Base-by-base conservation (phyloP, 1,140 invertebrate species). In the Aphaenogaster rudis region DNA sequence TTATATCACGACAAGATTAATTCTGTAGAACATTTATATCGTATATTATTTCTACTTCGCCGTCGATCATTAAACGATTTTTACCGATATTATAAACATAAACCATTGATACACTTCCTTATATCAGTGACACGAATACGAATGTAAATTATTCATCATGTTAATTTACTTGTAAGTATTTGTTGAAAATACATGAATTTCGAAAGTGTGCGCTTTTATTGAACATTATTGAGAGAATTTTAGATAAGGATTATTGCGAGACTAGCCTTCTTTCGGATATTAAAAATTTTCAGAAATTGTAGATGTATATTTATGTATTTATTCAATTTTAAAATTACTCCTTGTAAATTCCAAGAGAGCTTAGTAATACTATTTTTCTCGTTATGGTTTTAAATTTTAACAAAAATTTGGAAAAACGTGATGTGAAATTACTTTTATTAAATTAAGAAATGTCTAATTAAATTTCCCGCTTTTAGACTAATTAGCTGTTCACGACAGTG, bases 151-250 rank as follows among this genome's bases (percentile, higher is more conserved):
- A 79, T 64, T 64, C 42, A 77, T 77, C 39, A 66, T 77, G 74
- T 77, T 77, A 77, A 77, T 61, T 77, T 77, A 61, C 54, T 77
- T 77, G 74, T 77, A 77, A 77, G 52, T 59, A 59, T 77, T 61
- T 77, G 54, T 77, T 77, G 21, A 77, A 61, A 77, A 77, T 77
- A 77, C 21, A 77, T 61, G 21, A 77, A 77, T 77, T 77, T 42
- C 54, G n/a, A 77, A 61, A 77, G 39, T 21, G 8, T 45, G 39
- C 6, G 13, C 33, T 28, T 15, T 76, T 57, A 57, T 57, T 76
- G 1, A 42, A 76, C 7, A 0, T 57, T 2, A 57, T 28, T 76
- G 0, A 15, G 2, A 74, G 11, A 17, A 36, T n/a, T 72, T 36
- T 54, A 39, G 1, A n/a, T n/a, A 54, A 54, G 33, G 36, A 72